Percentiles rank a stretch among this genome's conserved stretches.
These are phyloP conservation scores for Corvus hawaiiensis DNA, from an alignment of 2,113 vertebrate species.

Conservation along the genomic window DNA sequence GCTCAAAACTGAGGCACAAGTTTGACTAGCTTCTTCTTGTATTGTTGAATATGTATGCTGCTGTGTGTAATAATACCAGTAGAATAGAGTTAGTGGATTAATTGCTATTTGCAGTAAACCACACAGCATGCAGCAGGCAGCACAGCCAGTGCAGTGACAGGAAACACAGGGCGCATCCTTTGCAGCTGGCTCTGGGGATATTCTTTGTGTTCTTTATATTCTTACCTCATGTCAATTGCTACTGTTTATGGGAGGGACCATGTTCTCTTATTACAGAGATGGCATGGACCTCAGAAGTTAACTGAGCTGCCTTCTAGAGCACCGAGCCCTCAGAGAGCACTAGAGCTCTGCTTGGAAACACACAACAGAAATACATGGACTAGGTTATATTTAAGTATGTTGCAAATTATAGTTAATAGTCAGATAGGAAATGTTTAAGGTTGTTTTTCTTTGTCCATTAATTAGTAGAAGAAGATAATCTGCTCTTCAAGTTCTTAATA, in stretches of 20 bases:
- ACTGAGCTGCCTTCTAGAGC: neutral
- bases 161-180: neutral
- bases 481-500: neutral
- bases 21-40: neutral
- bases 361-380: neutral
- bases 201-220: neutral
- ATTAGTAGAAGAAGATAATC: neutral
- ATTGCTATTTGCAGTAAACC: neutral
- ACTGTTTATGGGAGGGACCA: neutral
- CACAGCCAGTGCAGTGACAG: neutral
- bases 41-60: neutral
- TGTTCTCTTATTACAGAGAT: neutral
- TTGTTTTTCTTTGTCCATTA: neutral
- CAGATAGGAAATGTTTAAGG: neutral
- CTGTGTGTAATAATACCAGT: neutral
- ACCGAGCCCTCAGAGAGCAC: accelerated
- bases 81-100: neutral
- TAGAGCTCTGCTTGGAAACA: neutral
- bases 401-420: neutral
- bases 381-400: neutral
- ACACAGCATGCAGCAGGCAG: neutral
- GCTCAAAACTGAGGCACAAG: neutral
- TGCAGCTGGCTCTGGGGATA: neutral
- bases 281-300: neutral
- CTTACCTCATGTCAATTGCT: neutral